Evolutionary conservation across 2,888 invertebrate species (phyloP).

Genomic region (Parnassius orleans): DNA sequence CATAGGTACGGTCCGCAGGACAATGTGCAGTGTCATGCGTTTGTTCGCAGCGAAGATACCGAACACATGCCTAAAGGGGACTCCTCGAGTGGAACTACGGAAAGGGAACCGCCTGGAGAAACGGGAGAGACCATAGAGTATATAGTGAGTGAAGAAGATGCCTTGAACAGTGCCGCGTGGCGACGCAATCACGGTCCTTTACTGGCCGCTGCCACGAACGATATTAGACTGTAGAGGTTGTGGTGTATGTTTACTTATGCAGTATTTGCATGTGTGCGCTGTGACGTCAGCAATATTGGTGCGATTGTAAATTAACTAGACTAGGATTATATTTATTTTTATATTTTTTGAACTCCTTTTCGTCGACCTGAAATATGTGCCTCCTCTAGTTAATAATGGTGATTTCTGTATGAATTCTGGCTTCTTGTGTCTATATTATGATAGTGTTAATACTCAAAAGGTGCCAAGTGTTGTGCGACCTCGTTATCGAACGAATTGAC

Average conservation of each 20-base stretch:
- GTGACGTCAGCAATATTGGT: conserved; percentile 26
- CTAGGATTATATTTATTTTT: conserved; percentile 60
- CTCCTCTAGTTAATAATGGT: conserved; percentile 61
- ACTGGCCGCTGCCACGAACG: conserved; percentile 56
- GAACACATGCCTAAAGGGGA: conserved; percentile 19
- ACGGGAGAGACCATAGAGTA: conserved; percentile 27
- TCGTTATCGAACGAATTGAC: conserved; percentile 43
- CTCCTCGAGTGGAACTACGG: conserved; percentile 17
- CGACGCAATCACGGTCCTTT: conserved; percentile 39
- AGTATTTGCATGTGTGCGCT: conserved; percentile 24
- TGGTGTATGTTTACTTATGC: conserved; percentile 3
- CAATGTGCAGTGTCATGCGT: conserved; percentile 50
- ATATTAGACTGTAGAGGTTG: conserved; percentile 57
- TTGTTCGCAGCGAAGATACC: conserved; percentile 40
- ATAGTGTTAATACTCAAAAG: conserved; percentile 74
- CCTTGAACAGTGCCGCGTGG: conserved; percentile 34
- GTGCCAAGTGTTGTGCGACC: conserved; percentile 61
- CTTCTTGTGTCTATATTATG: conserved; percentile 45
- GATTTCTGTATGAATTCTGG: conserved; percentile 48
- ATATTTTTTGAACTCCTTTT: conserved; percentile 65
- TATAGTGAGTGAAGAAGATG: conserved; percentile 26
- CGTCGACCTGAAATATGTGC: conserved; percentile 64
- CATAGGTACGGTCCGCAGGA: conserved; percentile 69
- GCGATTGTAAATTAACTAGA: conserved; percentile 40
- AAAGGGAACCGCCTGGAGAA: conserved; percentile 27